Percentiles rank a stretch among this genome's conserved stretches.
Evolutionary conservation across 2,888 invertebrate species (phyloP).

Genomic region (Stenodema calcarata): DNA sequence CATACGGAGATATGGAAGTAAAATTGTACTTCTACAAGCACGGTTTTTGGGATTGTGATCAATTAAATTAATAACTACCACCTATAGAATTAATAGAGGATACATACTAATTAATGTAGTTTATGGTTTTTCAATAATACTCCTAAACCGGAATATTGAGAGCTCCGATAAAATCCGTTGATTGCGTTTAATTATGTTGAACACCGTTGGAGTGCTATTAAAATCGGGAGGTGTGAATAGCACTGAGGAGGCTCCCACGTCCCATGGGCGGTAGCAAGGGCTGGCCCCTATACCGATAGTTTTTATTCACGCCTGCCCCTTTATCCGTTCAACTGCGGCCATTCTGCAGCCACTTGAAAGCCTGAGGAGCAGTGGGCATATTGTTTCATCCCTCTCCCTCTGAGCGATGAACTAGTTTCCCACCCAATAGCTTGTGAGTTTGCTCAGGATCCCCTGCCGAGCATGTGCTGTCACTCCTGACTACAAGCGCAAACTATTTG

Average conservation of each 20-base stretch:
- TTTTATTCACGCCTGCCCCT: background rate
- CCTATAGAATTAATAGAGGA: no score
- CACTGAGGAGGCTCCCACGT: background rate
- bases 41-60: no score
- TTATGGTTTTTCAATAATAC: no score
- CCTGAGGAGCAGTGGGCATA: constrained; percentile 14
- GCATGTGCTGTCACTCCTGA: background rate
- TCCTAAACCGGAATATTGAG: no score
- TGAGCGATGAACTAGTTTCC: background rate
- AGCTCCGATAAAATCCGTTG: no score
- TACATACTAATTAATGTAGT: no score
- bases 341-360: background rate
- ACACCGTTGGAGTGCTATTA: no score
- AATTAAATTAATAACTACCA: no score
- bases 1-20: no score
- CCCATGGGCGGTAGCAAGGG: background rate
- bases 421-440: background rate
- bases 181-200: no score
- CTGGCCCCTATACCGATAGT: background rate
- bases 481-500: no score
- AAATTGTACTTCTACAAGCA: no score
- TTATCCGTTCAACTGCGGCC: background rate
- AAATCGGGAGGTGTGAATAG: background rate
- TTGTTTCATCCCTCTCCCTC: background rate
- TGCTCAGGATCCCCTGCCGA: background rate